Evolutionary conservation across 23 tunicate species (phyloP).

Genomic region (Clavelina lepadiformis): DNA sequence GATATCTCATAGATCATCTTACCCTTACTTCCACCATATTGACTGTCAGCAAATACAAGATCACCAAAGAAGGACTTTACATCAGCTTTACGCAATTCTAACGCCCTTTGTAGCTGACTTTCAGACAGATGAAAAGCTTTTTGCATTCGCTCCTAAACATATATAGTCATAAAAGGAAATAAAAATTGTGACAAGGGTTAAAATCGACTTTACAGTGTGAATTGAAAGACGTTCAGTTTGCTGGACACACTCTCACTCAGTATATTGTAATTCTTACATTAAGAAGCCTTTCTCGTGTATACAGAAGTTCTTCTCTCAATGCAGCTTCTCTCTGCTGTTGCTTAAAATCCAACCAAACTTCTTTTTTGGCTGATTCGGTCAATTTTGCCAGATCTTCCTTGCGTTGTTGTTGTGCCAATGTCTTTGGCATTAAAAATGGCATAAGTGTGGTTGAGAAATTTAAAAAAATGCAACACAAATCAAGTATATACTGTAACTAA

Average conservation of each 20-base stretch:
- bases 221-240: no score
- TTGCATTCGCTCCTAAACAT: slow-evolving; percentile 49
- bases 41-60: slow-evolving; percentile 72
- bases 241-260: background rate
- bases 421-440: slow-evolving; percentile 14
- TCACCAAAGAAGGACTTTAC: slow-evolving; percentile 88
- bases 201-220: no score
- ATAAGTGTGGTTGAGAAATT: background rate
- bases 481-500: background rate
- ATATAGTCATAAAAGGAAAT: background rate
- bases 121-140: slow-evolving; percentile 84
- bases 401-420: slow-evolving; percentile 32
- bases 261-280: slow-evolving; percentile 7
- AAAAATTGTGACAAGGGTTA: no score
- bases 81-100: slow-evolving; percentile 84
- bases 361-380: slow-evolving; percentile 61
- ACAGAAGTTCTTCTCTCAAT: slow-evolving; percentile 43
- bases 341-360: slow-evolving; percentile 43
- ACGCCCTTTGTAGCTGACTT: slow-evolving; percentile 52
- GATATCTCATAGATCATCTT: background rate
- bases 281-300: slow-evolving; percentile 28
- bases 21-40: slow-evolving; percentile 97
- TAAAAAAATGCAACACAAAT: background rate
- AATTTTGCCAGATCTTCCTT: slow-evolving; percentile 39
- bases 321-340: slow-evolving; percentile 40